Percentiles rank a stretch among this genome's conserved stretches.
These are phyloP conservation scores for Caenorhabditis sp. DNA, from an alignment of 2,888 invertebrate genomes.

Conservation along the genomic window DNA sequence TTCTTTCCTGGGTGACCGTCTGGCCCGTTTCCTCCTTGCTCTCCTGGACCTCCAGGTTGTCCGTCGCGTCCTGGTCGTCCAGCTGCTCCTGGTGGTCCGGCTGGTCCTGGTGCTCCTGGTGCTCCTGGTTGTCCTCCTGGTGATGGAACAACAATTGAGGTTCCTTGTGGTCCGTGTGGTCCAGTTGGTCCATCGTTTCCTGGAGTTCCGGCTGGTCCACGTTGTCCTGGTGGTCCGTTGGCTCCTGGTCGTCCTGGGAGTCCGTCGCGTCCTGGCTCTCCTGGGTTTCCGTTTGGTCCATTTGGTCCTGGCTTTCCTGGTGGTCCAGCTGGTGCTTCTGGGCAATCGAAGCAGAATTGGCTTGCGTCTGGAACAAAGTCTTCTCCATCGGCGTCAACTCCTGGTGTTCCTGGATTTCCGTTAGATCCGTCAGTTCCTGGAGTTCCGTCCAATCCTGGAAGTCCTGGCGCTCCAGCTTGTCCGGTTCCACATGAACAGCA, in stretches of 20 bases:
- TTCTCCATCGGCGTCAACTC: constrained; percentile 52
- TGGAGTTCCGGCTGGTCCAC: constrained; percentile 52
- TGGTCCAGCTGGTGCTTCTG: constrained; percentile 58
- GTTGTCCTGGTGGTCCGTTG: constrained; percentile 49
- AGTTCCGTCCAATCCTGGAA: constrained; percentile 49
- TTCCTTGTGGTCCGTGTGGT: constrained; percentile 50
- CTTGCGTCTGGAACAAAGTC: constrained; percentile 37
- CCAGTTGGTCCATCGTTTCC: constrained; percentile 54
- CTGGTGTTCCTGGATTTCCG: constrained; percentile 50
- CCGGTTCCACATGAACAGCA: constrained; percentile 56
- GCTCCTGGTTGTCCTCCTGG: constrained; percentile 49
- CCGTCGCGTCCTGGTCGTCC: constrained; percentile 55
- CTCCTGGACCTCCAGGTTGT: constrained; percentile 52
- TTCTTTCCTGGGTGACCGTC: constrained; percentile 50
- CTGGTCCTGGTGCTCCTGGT: constrained; percentile 46
- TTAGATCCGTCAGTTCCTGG: constrained; percentile 55
- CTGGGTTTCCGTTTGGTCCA: constrained; percentile 59
- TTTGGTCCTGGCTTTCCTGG: constrained; percentile 53
- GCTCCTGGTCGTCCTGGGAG: constrained; percentile 49
- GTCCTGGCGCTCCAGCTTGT: constrained; percentile 52
- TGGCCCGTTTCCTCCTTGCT: constrained; percentile 52
- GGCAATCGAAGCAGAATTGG: constrained; percentile 58
- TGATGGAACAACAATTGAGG: constrained; percentile 45
- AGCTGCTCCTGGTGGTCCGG: constrained; percentile 45
- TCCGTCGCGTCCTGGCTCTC: constrained; percentile 54